A percentile compares a stretch with the other conserved stretches of the same genome.
These are phyloP conservation scores for Thunnus maccoyii DNA, from an alignment of 2,113 vertebrate species.

Conservation along the genomic window DNA sequence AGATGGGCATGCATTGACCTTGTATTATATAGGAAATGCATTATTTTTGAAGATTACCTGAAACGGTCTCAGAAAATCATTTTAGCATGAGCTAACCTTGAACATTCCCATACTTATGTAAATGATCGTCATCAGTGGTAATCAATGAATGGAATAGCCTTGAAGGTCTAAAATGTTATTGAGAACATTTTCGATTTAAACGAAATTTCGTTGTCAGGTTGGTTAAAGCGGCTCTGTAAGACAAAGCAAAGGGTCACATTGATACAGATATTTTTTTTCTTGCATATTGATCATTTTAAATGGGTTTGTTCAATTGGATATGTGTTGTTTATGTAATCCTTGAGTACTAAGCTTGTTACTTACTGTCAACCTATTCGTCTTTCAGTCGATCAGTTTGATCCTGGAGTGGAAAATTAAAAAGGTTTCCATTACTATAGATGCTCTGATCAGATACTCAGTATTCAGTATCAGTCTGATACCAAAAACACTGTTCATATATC, in stretches of 20 bases:
- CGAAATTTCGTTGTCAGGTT: conserved; percentile 36
- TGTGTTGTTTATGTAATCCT: conserved; percentile 6
- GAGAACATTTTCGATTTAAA: conserved; percentile 66
- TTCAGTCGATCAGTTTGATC: conserved; percentile 1
- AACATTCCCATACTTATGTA: conserved; percentile 78
- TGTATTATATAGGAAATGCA: conserved; percentile 83
- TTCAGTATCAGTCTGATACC: too few relatives aligned
- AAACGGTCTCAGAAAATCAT: conserved; percentile 75
- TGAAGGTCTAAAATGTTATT: conserved; percentile 68
- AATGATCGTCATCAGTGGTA: conserved; percentile 77
- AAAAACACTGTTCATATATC: too few relatives aligned
- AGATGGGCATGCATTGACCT: conserved; percentile 75
- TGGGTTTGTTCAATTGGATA: conserved; percentile 23
- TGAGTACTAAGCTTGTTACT: background rate
- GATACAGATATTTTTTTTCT: background rate
- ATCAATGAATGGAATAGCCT: conserved; percentile 79
- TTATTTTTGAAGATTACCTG: conserved; percentile 84
- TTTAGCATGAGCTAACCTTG: conserved; percentile 82
- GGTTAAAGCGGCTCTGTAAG: conserved; percentile 64
- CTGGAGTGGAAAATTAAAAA: background rate
- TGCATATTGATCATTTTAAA: conserved; percentile 23
- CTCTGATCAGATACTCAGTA: too few relatives aligned
- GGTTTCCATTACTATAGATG: too few relatives aligned
- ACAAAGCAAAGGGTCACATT: conserved; percentile 70
- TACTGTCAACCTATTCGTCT: background rate